Conservation (phyloP, 2,113 vertebrate species). For the Nothobranchius kuhntae region DNA sequence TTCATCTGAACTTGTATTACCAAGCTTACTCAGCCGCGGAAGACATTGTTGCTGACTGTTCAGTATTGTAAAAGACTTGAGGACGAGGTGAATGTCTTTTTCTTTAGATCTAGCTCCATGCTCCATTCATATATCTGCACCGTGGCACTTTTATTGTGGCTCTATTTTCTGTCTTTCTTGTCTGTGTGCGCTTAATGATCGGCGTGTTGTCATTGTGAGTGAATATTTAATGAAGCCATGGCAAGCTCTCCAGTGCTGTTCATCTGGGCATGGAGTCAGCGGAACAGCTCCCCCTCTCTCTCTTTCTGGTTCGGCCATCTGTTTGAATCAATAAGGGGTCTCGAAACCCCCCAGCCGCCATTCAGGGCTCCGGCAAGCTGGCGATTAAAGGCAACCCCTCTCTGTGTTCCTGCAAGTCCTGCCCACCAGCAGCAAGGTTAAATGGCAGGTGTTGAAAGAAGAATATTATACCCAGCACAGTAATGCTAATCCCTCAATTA, state of each 20-base stretch:
- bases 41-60: slow-evolving; percentile 39
- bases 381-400: slow-evolving; percentile 74
- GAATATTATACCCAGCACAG: slow-evolving; percentile 69
- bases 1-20: slow-evolving; percentile 39
- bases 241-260: slow-evolving; percentile 72
- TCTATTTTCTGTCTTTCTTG: slow-evolving; percentile 45
- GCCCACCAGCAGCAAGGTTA: slow-evolving; percentile 75
- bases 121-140: slow-evolving; percentile 41
- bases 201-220: slow-evolving; percentile 61
- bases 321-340: slow-evolving; percentile 76
- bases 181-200: slow-evolving; percentile 52
- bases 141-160: slow-evolving; percentile 45
- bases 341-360: slow-evolving; percentile 52
- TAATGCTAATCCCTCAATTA: slow-evolving; percentile 78
- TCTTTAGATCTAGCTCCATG: slow-evolving; percentile 7
- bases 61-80: slow-evolving; percentile 56
- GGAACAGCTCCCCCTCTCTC: slow-evolving; percentile 61
- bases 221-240: slow-evolving; percentile 74
- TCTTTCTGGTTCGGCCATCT: slow-evolving; percentile 68
- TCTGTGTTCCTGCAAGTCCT: slow-evolving; percentile 66
- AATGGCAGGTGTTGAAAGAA: slow-evolving; percentile 76
- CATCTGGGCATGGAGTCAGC: slow-evolving; percentile 76
- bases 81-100: slow-evolving; percentile 42
- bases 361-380: slow-evolving; percentile 69
- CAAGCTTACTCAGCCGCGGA: slow-evolving; percentile 31